Conservation (phyloP, 2,113 vertebrate genomes). For the Megaceryle maxima region DNA sequence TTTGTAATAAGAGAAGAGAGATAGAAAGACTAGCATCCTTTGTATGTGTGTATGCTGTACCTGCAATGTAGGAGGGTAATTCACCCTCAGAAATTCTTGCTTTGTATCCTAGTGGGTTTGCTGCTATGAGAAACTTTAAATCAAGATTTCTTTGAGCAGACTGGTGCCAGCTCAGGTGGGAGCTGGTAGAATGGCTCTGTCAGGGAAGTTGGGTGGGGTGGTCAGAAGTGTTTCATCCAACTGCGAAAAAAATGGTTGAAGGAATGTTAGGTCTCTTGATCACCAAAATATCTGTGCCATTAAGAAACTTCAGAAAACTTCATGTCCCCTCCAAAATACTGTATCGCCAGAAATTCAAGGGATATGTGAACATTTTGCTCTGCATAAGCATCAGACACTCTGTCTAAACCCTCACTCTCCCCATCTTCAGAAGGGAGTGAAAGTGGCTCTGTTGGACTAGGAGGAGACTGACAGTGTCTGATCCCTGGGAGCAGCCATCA, state of each 20-base stretch:
- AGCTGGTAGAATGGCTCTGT: background rate
- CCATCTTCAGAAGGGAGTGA: background rate
- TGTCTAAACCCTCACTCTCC: background rate
- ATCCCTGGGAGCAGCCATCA: background rate
- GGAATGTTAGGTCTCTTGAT: background rate
- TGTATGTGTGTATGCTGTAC: background rate
- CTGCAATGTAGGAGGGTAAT: background rate
- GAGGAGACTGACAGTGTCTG: background rate
- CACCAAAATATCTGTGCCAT: background rate
- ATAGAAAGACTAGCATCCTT: background rate
- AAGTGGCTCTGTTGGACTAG: fast-evolving
- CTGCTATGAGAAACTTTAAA: background rate
- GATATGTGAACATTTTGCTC: background rate
- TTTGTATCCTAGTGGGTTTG: background rate
- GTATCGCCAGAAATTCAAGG: background rate
- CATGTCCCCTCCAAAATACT: background rate
- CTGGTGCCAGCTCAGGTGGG: background rate
- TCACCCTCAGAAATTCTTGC: background rate
- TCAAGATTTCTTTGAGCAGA: background rate
- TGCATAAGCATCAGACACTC: fast-evolving
- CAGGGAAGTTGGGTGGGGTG: fast-evolving
- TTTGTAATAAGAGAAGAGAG: background rate
- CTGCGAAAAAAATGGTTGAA: background rate
- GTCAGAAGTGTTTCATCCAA: background rate
- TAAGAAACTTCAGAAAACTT: background rate